Conservation (phyloP, 2,113 vertebrate species). For the Prietella phreatophila region DNA sequence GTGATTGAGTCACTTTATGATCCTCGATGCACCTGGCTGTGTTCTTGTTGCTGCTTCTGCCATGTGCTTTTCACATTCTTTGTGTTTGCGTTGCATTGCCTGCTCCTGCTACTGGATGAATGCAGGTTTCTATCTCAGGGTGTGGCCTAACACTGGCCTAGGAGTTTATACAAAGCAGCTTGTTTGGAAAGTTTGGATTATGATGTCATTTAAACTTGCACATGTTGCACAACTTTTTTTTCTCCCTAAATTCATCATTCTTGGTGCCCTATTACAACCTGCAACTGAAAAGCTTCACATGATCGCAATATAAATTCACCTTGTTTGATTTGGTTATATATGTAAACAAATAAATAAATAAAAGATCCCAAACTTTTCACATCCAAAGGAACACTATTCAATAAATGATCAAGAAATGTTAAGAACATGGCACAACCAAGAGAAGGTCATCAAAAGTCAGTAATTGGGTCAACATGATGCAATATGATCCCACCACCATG, state of each 20-base stretch:
- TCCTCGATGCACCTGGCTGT: not conserved
- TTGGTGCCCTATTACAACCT: not conserved
- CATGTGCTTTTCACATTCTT: conserved; percentile 10
- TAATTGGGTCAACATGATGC: not conserved
- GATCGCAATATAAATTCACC: not conserved
- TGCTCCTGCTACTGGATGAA: not conserved
- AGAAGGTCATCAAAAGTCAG: not conserved
- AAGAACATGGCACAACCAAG: not conserved
- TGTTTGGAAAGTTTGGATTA: not conserved
- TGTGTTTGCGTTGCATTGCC: conserved; percentile 16
- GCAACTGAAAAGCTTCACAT: not conserved
- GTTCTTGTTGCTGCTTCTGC: not conserved
- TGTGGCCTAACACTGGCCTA: not conserved
- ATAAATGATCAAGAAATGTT: not conserved
- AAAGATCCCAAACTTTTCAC: not conserved
- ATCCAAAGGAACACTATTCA: not conserved
- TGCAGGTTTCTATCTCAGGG: conserved; percentile 14
- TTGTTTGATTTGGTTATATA: not conserved
- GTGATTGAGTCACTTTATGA: conserved; percentile 17
- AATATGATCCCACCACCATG: not conserved
- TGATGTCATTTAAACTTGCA: not conserved
- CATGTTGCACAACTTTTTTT: not conserved
- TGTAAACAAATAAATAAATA: no score
- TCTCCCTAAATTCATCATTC: not conserved
- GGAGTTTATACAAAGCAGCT: not conserved